Evolutionary conservation across 2,888 invertebrate genomes (phyloP), one percentile per base, ranked within the genome.

Genomic region (Schizaphis graminum): DNA sequence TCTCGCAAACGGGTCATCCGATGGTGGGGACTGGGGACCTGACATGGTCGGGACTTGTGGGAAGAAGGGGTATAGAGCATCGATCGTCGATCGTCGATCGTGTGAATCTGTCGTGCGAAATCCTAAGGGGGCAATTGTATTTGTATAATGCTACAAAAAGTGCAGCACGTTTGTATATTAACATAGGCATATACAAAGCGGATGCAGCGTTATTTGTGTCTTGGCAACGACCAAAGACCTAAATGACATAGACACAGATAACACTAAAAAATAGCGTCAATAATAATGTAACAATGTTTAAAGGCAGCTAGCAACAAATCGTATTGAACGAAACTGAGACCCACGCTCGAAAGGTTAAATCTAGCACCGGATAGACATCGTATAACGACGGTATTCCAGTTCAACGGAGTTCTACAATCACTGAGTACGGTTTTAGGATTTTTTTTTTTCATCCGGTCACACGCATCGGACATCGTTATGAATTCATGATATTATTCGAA

Each of bases 101-200:
- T 92, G 93, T 93, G 93, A 93, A 93, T 93, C 84, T 41, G 56
- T 89, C 93, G 93, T 93, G 93, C 88, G 77, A 93, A 77, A 92
- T 93, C 89, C 77, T 41, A 28, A 35, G 41, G 47, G 67, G 92
- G 35, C 57, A 21, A 77, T 77, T 77, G 35, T 24, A 21, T 77
- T 35, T 35, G 35, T 41, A 41, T 77, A 67, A 77, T 77, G 35
- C 67, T 77, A 41, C 35, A 41, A 77, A 77, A 77, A 77, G 77
- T 35, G 77, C 77, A 35, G 35, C 35, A 21, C 77, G 77, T 8
- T 21, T 77, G 7, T 77, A 35, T 35, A 77, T 77, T 77, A 35
- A 21, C 26, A 77, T 35, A 21, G 21, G 77, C 35, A 21, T 28
- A 21, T 28, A 47, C 28, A 85, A 85, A 10, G 85, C 86, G 47